phyloP scores from a whole-genome alignment of 2,113 vertebrate genomes.

The Paedocypris sp. region DNA sequence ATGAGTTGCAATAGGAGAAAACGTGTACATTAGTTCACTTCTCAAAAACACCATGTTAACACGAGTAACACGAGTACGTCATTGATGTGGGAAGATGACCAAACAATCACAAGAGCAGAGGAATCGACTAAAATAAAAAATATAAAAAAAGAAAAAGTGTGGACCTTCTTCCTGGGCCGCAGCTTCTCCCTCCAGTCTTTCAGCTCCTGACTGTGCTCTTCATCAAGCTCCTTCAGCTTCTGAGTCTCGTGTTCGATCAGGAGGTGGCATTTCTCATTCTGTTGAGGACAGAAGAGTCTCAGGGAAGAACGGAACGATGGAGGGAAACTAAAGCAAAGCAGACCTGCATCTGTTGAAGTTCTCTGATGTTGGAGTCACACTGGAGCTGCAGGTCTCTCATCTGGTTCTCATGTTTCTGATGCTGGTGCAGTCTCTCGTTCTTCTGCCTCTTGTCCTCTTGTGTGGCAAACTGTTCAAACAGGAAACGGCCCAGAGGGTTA shows the following conservation, averaged over 20 bases:
- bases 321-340: neutral
- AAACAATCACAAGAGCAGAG: no score
- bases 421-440: constrained; percentile 87
- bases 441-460: constrained; percentile 98
- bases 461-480: constrained; percentile 69
- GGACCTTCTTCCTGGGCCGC: constrained; percentile 92
- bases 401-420: constrained; percentile 97
- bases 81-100: no score
- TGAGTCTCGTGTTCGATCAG: constrained; percentile 96
- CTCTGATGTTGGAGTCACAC: constrained; percentile 90
- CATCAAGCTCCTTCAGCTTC: constrained; percentile 95
- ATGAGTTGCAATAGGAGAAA: no score
- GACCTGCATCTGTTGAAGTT: constrained; percentile 94
- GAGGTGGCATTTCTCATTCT: constrained; percentile 98
- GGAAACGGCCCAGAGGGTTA: neutral
- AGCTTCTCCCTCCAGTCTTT: constrained; percentile 96
- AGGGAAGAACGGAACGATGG: neutral
- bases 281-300: neutral
- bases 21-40: no score
- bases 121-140: neutral
- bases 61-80: no score
- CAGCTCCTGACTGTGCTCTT: constrained; percentile 87
- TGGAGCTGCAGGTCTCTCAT: constrained; percentile 96
- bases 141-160: neutral
- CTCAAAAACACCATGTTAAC: no score